Conservation (phyloP, 2,888 invertebrate species). For the Microplitis deprimator region DNA sequence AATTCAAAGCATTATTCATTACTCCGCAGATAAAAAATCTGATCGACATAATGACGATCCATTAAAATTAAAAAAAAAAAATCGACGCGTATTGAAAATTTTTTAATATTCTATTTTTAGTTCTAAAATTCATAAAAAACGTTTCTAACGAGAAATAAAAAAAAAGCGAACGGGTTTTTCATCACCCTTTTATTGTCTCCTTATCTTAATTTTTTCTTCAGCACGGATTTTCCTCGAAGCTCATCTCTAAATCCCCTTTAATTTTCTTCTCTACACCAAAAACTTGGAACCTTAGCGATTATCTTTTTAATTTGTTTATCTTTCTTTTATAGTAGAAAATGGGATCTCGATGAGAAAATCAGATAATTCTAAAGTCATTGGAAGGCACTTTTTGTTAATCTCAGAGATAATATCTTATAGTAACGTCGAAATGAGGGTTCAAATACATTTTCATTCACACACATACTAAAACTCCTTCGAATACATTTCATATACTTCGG, state of each 20-base stretch:
- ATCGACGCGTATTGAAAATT: neutral
- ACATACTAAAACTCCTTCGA: neutral
- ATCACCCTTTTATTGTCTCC: slow-evolving; percentile 6
- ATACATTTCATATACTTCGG: neutral
- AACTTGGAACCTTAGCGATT: slow-evolving; percentile 2
- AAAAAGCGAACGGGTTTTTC: neutral
- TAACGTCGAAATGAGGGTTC: neutral
- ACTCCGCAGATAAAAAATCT: slow-evolving; percentile 58
- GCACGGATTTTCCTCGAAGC: slow-evolving; percentile 19
- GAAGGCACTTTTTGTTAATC: slow-evolving; percentile 10
- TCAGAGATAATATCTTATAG: slow-evolving; percentile 1
- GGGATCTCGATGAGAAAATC: slow-evolving; percentile 22
- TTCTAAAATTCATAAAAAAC: neutral
- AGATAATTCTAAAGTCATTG: slow-evolving; percentile 27
- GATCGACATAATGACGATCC: slow-evolving; percentile 59
- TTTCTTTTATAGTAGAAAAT: slow-evolving; percentile 35
- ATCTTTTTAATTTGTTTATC: slow-evolving; percentile 38
- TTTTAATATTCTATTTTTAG: slow-evolving; percentile 27
- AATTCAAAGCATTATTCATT: neutral
- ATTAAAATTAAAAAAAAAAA: slow-evolving; percentile 57
- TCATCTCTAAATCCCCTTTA: slow-evolving; percentile 22
- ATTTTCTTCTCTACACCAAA: slow-evolving; percentile 24
- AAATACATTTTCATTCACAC: neutral
- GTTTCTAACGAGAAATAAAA: neutral
- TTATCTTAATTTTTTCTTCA: slow-evolving; percentile 21